Evolutionary conservation across 2,113 vertebrate species (phyloP).

Genomic region (Ptychochromis oligacanthus): DNA sequence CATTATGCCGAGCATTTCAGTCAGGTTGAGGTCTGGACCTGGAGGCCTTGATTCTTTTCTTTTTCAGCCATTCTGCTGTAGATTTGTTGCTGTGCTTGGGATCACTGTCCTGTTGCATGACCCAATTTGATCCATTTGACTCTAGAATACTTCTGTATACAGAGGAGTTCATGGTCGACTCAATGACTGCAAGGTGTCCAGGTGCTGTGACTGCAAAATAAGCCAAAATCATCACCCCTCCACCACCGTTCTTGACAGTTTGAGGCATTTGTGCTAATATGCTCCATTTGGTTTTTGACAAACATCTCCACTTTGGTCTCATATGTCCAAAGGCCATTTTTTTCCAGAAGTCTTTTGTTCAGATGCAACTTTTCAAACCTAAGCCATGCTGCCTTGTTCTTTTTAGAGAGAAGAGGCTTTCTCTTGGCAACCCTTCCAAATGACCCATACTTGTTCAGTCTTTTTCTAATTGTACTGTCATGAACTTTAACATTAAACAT

Average conservation of each 20-base stretch:
- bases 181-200: not conserved
- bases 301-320: not conserved
- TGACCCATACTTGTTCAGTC: not conserved
- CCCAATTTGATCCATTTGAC: not conserved
- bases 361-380: not conserved
- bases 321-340: not conserved
- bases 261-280: not conserved
- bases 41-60: not conserved
- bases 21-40: not conserved
- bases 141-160: not conserved
- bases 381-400: not conserved
- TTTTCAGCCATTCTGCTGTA: not conserved
- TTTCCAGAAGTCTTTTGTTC: not conserved
- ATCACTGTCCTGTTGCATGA: not conserved
- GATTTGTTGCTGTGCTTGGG: not conserved
- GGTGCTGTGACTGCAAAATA: not conserved
- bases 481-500: not conserved
- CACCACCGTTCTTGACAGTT: not conserved
- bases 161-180: not conserved
- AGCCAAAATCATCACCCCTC: not conserved
- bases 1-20: too few species aligned
- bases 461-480: not conserved
- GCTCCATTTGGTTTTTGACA: not conserved
- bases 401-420: not conserved
- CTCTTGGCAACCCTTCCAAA: not conserved